Conservation (phyloP, 2,797 vertebrate genomes). For the Paedocypris micromegethes region DNA sequence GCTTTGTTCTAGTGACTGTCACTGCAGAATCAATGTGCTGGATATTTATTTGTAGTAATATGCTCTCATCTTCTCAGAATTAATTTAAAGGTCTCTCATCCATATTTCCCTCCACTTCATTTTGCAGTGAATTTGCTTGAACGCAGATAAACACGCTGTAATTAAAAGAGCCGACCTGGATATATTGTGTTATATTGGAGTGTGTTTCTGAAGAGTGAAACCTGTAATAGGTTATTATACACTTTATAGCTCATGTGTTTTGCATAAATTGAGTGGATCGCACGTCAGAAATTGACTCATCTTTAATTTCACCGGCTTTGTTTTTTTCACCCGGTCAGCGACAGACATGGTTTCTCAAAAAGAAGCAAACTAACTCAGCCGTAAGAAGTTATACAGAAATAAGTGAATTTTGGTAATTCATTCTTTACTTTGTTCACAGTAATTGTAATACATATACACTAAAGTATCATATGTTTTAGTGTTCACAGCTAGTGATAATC, state of each 20-base stretch:
- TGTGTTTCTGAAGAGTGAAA: slow-evolving; percentile 13
- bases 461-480: no score
- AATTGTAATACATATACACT: no score
- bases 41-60: slow-evolving; percentile 41
- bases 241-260: slow-evolving; percentile 25
- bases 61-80: slow-evolving; percentile 36
- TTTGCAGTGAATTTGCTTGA: slow-evolving; percentile 29
- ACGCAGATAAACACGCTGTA: slow-evolving; percentile 35
- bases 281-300: slow-evolving; percentile 37
- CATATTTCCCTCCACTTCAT: slow-evolving; percentile 33
- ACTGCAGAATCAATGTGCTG: slow-evolving; percentile 25
- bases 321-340: not conserved
- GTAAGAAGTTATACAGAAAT: no score
- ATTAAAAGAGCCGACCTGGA: slow-evolving; percentile 31
- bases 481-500: no score
- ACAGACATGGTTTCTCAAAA: slow-evolving; percentile 15
- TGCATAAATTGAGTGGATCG: slow-evolving; percentile 31
- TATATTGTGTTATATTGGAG: not conserved
- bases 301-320: slow-evolving; percentile 23
- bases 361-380: not conserved
- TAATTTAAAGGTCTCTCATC: slow-evolving; percentile 38
- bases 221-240: slow-evolving; percentile 35
- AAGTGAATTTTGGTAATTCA: no score
- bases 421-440: no score
- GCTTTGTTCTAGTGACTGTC: not conserved